Evolutionary conservation across 2,113 vertebrate species (phyloP), one percentile per base, ranked within the genome.

Genomic region (Rana temporaria): DNA sequence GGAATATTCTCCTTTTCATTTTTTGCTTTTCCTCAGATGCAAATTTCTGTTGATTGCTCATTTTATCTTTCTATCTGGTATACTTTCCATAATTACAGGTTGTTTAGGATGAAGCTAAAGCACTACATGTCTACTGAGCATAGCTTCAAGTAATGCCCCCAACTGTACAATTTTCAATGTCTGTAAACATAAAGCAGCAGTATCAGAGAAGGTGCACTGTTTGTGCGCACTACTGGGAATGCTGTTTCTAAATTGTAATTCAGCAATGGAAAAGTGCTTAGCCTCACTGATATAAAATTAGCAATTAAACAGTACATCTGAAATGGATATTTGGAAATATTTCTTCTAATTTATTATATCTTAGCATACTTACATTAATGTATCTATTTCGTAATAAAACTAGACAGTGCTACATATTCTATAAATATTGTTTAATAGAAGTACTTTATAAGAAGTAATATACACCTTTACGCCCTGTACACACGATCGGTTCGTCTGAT

Each of bases 81-180:
- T 75, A 75, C 56, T 75, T 62, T 32, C 60, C 56, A 60, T 75
- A 75, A 75, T 75, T 75, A 75, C 72, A 32, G 19, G 72, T 75
- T 75, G 72, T 75, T 75, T 75, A 60, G 30, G 30, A 34, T 22
- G 19, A 15, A 75, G 72, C 30, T 75, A 75, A 75, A 60, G 57
- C 0, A 34, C 72, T 22, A 42, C 72, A 22, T 17, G 19, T 42
- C 56, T 60, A 15, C 22, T 75, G 32, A 75, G 56, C 57, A 26
- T 20, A 42, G 56, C 59, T 59, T 32, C 32, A 17, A 34, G 16
- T 60, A 75, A 42, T 60, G 72, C 32, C 30, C 72, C 57, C 72
- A 60, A 75, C 56, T 38, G 72, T 3, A 60, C 72, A 75, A 60
- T 42, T 62, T 34, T 75, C 38, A 75, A 75, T 75, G 38, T 75